Conservation (phyloP, 1,140 invertebrate genomes). For the Danaus plexippus region DNA sequence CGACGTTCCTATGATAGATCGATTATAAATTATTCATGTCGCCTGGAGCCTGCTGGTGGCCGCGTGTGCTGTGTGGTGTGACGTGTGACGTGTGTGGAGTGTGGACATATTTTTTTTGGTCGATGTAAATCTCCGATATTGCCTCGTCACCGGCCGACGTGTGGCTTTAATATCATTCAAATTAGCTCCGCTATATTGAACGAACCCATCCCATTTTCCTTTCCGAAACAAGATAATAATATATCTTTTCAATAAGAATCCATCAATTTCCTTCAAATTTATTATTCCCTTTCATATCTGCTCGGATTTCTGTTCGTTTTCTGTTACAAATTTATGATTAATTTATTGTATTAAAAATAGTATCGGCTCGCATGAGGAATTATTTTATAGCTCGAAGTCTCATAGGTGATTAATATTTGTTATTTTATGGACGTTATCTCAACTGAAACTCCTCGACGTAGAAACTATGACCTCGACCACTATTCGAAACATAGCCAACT, state of each 20-base stretch:
- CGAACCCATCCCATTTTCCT: conserved; percentile 7
- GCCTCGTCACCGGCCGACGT: conserved; percentile 19
- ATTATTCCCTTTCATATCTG: too few species aligned
- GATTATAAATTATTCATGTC: conserved; percentile 25
- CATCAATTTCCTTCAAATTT: conserved; percentile 4
- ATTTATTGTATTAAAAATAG: too few species aligned
- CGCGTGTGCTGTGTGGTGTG: neutral
- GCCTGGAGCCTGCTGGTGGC: neutral
- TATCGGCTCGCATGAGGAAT: too few species aligned
- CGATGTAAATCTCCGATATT: conserved; percentile 17
- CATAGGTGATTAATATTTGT: too few species aligned
- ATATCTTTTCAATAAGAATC: conserved; percentile 8
- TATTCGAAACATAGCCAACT: too few species aligned
- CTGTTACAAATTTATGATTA: too few species aligned
- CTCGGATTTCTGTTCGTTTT: too few species aligned
- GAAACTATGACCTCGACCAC: too few species aligned
- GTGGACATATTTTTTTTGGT: conserved; percentile 19
- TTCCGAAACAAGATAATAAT: conserved; percentile 12
- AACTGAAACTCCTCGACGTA: too few species aligned
- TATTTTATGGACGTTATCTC: too few species aligned
- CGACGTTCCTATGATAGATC: conserved; percentile 12
- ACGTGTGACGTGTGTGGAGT: neutral
- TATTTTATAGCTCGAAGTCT: too few species aligned
- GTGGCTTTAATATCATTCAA: conserved; percentile 22
- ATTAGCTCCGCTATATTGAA: conserved; percentile 16